These are phyloP conservation scores for Anoplophora glabripennis DNA, from an alignment of 1,140 invertebrate genomes.

Conservation along the genomic window DNA sequence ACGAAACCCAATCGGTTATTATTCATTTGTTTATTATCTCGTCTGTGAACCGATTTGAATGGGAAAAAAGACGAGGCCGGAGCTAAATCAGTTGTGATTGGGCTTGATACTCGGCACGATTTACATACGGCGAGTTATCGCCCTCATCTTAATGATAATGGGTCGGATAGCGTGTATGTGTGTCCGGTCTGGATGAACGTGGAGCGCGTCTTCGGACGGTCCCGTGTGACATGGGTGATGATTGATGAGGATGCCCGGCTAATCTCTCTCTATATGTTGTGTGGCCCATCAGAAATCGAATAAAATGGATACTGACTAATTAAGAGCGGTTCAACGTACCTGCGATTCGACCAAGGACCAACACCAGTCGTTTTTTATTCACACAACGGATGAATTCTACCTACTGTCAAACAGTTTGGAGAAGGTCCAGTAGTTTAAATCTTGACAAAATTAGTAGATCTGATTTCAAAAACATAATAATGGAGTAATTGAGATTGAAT, in stretches of 20 bases:
- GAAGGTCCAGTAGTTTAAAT: too few species aligned
- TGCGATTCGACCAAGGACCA: not conserved
- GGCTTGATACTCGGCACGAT: too few species aligned
- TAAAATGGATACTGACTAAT: conserved; percentile 24
- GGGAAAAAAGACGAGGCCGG: not conserved
- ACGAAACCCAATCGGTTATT: conserved; percentile 19
- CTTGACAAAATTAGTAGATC: too few species aligned
- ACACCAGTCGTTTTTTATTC: too few species aligned
- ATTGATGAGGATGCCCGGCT: conserved; percentile 27
- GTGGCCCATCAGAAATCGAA: conserved; percentile 25
- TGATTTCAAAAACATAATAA: too few species aligned
- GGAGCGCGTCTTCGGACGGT: conserved; percentile 8
- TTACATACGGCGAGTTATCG: too few species aligned
- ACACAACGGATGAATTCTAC: too few species aligned
- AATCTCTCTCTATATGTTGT: conserved; percentile 25
- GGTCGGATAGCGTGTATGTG: conserved; percentile 7
- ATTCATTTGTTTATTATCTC: conserved; percentile 20
- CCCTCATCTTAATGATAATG: not conserved
- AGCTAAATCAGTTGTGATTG: too few species aligned
- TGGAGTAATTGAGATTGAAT: too few species aligned
- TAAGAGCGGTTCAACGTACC: conserved; percentile 22
- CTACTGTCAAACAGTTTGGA: too few species aligned
- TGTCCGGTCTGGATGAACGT: too few species aligned
- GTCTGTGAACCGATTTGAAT: conserved; percentile 2
- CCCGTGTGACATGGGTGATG: conserved; percentile 22